Evolutionary conservation across 64 coral and sea anemone genomes (phyloP), one percentile per base, ranked within the genome.

Genomic region (Orbicella faveolata): DNA sequence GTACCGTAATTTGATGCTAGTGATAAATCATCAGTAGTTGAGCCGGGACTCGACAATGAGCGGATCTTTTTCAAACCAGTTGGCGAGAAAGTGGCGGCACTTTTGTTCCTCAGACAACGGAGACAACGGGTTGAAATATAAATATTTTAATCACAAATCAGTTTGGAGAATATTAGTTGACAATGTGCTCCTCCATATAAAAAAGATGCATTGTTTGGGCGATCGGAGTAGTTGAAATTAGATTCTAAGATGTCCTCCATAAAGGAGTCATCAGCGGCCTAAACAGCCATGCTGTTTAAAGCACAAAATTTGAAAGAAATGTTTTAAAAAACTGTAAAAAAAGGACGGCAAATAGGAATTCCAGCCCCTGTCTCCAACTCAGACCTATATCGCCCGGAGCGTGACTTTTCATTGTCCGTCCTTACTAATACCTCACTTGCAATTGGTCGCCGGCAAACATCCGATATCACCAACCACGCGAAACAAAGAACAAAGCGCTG

Each of bases 101-200:
- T 84, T 84, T 72, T 84, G 80, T 83, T 54, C 52, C 41, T 30
- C 30, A 80, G 25, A 80, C 78, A 67, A 68, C 61, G 37, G 57
- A 63, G 62, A 83, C 80, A 83, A 65, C 59, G 61, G 80, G 36
- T 84, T 84, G 64, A 23, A 23, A 72, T 72, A 84, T 84, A 72
- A 70, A 52, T 84, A 84, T 69, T 84, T 84, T 72, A 72, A 84
- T 70, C 63, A 72, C 82, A 84, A 69, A 84, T 48, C 9, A 70
- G 34, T 84, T 69, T 51, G 36, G 39, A 30, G 36, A 84, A 72
- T 84, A 84, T 84, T 72, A 72, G 35, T 65, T 70, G 36, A 16
- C 21, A 7, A 72, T 52, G 82, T 52, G 67, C 41, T 52, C 39
- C 63, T 44, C 9, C 10, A 44, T 69, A 35, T 18, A 69, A 69